Evolutionary conservation across 2,797 vertebrate species (phyloP), one percentile per base, ranked within the genome.

Genomic region (Manis javanica): DNA sequence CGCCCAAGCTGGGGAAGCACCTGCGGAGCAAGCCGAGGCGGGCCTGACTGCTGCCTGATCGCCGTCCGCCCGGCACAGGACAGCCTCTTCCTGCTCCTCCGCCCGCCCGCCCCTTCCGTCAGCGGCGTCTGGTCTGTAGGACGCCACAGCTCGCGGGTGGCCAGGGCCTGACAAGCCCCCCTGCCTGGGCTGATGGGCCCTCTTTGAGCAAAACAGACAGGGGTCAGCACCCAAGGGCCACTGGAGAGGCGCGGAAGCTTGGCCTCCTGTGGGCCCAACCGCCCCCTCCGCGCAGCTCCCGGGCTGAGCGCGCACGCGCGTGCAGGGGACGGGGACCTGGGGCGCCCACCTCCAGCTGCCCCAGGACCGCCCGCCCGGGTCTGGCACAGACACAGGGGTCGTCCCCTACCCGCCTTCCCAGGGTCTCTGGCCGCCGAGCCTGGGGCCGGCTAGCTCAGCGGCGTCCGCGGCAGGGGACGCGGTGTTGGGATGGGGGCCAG

Each of bases 11-110:
- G 6, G 3, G 42, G 42, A 34, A 1, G 23, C 1, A 7, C 26
- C n/a, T 2, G 0, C 0, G 72, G 66, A 10, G 16, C 4, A 3
- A 11, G 74, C 11, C 9, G 3, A 1, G 0, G 31, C 5, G 13
- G 34, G 74, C 39, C 31, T 53, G 7, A 7, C 21, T 31, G 23
- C 19, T 7, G 64, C 15, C 29, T 1, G 23, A 29, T 23, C 26
- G n/a, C 85, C 55, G 23, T 19, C 31, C 51, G 3, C 49, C 12
- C 21, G 72, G 13, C 64, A 14, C 46, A 13, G 72, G 16, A 9
- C 21, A 6, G 74, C 18, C 37, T 26, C 29, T 16, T 12, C 11
- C 53, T 9, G 19, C 57, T 7, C 39, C 72, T 34, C 18, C 8
- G 39, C 68, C 59, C 53, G 3, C 46, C 6, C 2, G 2, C n/a